Conservation (phyloP, 2,113 vertebrate species). For the Cottus gobio region DNA sequence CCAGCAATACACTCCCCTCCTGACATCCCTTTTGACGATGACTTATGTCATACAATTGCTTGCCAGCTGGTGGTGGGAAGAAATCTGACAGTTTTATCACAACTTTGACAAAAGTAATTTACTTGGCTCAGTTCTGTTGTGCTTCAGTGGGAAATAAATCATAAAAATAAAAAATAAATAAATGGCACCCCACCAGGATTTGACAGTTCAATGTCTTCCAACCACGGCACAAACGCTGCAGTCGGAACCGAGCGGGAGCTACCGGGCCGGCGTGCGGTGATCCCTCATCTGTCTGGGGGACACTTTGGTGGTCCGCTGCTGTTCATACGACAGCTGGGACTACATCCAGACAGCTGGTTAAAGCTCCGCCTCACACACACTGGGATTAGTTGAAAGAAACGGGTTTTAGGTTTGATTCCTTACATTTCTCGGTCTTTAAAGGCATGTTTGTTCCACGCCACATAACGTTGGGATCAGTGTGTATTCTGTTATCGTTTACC, state of each 20-base stretch:
- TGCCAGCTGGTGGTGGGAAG: slow-evolving; percentile 74
- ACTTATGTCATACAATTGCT: slow-evolving; percentile 76
- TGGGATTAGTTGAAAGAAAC: slow-evolving; percentile 29
- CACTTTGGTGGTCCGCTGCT: slow-evolving; percentile 55
- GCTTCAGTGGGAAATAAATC: slow-evolving; percentile 72
- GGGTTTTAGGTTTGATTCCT: slow-evolving; percentile 10
- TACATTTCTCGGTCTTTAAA: background rate
- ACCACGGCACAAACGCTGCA: slow-evolving; percentile 5
- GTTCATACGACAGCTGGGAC: slow-evolving; percentile 63
- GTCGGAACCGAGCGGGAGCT: slow-evolving; percentile 43
- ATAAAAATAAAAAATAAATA: slow-evolving; percentile 74
- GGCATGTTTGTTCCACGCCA: background rate
- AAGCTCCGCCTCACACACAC: slow-evolving; percentile 37
- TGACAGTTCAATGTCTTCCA: slow-evolving; percentile 72
- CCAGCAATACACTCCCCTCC: slow-evolving; percentile 56
- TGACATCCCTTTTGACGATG: slow-evolving; percentile 74
- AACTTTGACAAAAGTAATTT: slow-evolving; percentile 81
- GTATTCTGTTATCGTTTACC: too few species aligned
- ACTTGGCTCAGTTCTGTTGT: slow-evolving; percentile 64
- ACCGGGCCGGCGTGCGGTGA: slow-evolving; percentile 36
- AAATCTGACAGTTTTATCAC: slow-evolving; percentile 79
- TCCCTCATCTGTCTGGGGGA: slow-evolving; percentile 63
- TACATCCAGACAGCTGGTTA: slow-evolving; percentile 60
- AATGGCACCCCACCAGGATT: slow-evolving; percentile 56
- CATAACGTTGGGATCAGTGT: background rate